Percentiles rank a stretch among this genome's conserved stretches.
These are phyloP conservation scores for Nebria salina DNA, from an alignment of 2,888 invertebrate species.

Conservation along the genomic window DNA sequence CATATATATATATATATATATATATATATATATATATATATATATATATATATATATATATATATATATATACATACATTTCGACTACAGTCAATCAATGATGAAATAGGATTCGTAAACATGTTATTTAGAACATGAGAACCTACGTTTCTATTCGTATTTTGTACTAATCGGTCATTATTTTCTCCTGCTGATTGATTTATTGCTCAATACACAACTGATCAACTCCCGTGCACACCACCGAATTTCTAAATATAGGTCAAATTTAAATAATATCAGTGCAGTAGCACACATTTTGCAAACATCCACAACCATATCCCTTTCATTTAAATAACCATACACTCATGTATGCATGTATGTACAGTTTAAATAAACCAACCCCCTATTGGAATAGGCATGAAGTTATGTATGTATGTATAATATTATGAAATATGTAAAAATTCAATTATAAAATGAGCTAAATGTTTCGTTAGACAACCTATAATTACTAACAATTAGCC, in stretches of 20 bases:
- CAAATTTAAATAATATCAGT: slow-evolving; percentile 29
- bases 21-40: too few species aligned
- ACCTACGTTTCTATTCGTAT: not conserved
- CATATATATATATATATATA: too few species aligned
- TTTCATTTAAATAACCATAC: too few species aligned
- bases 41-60: too few species aligned
- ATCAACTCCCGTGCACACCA: slow-evolving; percentile 25
- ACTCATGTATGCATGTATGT: too few species aligned
- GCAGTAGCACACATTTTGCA: not conserved
- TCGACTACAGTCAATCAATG: not conserved
- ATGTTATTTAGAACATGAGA: not conserved
- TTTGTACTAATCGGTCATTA: not conserved
- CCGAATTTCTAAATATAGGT: slow-evolving; percentile 35
- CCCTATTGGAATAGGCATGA: too few species aligned
- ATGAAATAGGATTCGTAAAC: not conserved
- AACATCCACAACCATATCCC: not conserved
- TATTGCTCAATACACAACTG: slow-evolving; percentile 23
- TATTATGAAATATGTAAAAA: not conserved
- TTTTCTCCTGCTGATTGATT: not conserved
- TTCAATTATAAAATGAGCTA: not conserved
- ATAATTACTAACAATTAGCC: not conserved
- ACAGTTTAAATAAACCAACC: too few species aligned
- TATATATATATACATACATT: too few species aligned
- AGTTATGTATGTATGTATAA: not conserved
- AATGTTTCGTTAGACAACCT: not conserved